Evolutionary conservation across 2,113 vertebrate genomes (phyloP).

Genomic region (Thermophis baileyi): DNA sequence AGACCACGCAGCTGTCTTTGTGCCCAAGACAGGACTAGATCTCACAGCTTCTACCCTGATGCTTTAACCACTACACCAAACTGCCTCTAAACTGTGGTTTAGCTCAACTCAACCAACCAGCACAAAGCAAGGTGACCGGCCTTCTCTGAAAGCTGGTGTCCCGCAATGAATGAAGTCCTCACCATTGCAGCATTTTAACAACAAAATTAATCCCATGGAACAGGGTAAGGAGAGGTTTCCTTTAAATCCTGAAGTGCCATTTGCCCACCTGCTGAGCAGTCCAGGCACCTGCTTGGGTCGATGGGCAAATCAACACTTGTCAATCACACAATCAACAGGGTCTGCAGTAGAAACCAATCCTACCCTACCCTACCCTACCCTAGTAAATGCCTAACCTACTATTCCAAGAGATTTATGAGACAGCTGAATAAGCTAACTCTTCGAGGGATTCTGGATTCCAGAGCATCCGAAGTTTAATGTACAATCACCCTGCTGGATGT

Average conservation of each 20-base stretch:
- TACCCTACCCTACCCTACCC: neutral
- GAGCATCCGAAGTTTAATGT: neutral
- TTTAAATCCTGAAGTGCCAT: neutral
- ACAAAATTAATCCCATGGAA: neutral
- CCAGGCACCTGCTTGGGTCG: neutral
- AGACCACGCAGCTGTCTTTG: neutral
- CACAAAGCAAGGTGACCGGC: neutral
- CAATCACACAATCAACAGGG: neutral
- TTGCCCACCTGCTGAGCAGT: neutral
- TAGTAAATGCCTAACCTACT: neutral
- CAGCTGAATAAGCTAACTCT: neutral
- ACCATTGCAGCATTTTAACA: fast-evolving
- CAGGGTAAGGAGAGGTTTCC: neutral
- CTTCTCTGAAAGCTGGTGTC: neutral
- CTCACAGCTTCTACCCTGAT: neutral
- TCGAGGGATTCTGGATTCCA: neutral
- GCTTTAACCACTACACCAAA: neutral
- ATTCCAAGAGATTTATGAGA: neutral
- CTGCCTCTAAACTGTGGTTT: neutral
- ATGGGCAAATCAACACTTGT: neutral
- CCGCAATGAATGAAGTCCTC: fast-evolving
- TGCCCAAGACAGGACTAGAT: neutral
- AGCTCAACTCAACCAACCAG: neutral
- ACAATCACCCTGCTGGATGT: neutral
- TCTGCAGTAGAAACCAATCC: neutral